Evolutionary conservation across 2,797 vertebrate genomes (phyloP).

Genomic region (Labeo calbasu): DNA sequence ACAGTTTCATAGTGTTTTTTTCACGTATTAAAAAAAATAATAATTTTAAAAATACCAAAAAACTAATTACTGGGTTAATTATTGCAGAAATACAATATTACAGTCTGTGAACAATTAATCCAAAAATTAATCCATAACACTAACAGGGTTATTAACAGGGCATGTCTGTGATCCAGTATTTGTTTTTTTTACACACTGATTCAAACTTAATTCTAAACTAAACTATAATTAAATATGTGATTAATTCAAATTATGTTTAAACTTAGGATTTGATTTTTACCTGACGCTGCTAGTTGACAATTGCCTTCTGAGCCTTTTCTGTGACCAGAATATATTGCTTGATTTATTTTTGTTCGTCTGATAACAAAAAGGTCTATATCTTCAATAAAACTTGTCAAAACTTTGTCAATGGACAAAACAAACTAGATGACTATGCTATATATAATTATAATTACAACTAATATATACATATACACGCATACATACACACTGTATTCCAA

Average conservation of each 20-base stretch:
- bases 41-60: not conserved
- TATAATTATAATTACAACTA: not conserved
- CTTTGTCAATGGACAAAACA: not conserved
- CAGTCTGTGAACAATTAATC: not conserved
- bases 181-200: not conserved
- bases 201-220: not conserved
- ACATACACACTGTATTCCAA: no score
- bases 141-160: not conserved
- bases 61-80: not conserved
- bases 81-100: not conserved
- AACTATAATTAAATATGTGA: not conserved
- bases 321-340: not conserved
- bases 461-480: not conserved
- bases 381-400: not conserved
- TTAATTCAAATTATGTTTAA: not conserved
- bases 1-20: no score
- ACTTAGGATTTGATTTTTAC: not conserved
- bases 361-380: not conserved
- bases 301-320: not conserved
- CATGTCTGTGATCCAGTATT: not conserved
- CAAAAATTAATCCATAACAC: not conserved
- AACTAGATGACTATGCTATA: not conserved
- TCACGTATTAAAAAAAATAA: no score
- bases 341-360: not conserved
- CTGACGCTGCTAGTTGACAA: not conserved